phyloP scores from a whole-genome alignment of 2,797 vertebrate species.

The Alca torda region DNA sequence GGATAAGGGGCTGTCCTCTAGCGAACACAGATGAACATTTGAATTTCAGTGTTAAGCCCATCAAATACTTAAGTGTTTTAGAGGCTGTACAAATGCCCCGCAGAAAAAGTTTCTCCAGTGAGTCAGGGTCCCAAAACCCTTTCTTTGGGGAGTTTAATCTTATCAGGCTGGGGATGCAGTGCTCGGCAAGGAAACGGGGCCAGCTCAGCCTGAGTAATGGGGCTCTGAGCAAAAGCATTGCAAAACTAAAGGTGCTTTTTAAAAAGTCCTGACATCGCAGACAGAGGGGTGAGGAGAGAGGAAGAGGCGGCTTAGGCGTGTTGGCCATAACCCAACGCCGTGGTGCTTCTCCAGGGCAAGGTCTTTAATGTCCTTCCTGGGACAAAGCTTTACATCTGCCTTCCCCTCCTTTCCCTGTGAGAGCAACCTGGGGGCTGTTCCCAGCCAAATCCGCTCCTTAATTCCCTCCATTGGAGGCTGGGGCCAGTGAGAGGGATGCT shows the following conservation, averaged over 20 bases:
- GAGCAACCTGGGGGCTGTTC: slow-evolving; percentile 52
- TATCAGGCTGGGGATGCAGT: slow-evolving; percentile 59
- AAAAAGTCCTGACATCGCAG: not conserved
- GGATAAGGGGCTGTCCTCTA: slow-evolving; percentile 13
- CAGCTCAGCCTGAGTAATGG: slow-evolving; percentile 61
- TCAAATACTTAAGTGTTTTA: slow-evolving; percentile 59
- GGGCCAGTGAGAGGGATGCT: slow-evolving; percentile 26
- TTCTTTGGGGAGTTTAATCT: slow-evolving; percentile 67
- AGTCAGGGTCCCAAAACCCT: slow-evolving; percentile 65
- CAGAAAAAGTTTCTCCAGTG: slow-evolving; percentile 51
- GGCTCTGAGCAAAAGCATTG: slow-evolving; percentile 40
- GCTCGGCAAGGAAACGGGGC: slow-evolving; percentile 1
- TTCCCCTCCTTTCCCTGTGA: slow-evolving; percentile 11
- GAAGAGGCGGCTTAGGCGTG: slow-evolving; percentile 47
- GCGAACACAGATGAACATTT: not conserved
- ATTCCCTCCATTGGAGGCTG: slow-evolving; percentile 20
- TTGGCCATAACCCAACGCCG: not conserved
- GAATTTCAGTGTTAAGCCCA: slow-evolving; percentile 51
- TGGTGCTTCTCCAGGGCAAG: not conserved
- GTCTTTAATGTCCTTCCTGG: slow-evolving; percentile 12
- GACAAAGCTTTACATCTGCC: slow-evolving; percentile 15
- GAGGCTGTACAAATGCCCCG: not conserved
- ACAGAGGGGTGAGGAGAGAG: slow-evolving; percentile 18
- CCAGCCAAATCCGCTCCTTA: slow-evolving; percentile 45
- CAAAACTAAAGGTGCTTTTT: slow-evolving; percentile 55